Conservation (phyloP, 2,888 invertebrate species). For the Aromia moschata region DNA sequence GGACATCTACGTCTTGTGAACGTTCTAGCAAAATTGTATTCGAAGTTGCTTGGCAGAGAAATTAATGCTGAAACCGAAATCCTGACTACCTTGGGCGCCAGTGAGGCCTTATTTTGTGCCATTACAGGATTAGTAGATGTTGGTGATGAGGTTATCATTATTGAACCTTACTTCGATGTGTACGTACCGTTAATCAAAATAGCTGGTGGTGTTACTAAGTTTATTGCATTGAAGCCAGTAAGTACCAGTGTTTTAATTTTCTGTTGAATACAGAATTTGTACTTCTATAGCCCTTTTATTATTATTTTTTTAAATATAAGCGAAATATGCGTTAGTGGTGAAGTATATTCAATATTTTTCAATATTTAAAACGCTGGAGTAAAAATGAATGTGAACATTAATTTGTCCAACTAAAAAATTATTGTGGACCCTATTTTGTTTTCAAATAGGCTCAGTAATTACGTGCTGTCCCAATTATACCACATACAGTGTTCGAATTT, state of each 20-base stretch:
- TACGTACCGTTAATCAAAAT: slow-evolving; percentile 93
- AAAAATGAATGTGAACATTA: too few relatives aligned
- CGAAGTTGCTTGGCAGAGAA: slow-evolving; percentile 74
- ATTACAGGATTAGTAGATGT: slow-evolving; percentile 79
- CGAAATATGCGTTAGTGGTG: too few relatives aligned
- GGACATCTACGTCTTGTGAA: slow-evolving; percentile 91
- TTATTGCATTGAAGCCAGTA: slow-evolving; percentile 81
- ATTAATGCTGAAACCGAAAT: slow-evolving; percentile 88
- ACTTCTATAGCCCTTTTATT: too few relatives aligned
- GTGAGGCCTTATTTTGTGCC: slow-evolving; percentile 88
- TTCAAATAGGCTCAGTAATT: too few relatives aligned
- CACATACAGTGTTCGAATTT: too few relatives aligned
- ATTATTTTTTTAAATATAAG: too few relatives aligned
- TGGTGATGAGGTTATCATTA: slow-evolving; percentile 92
- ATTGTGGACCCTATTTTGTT: too few relatives aligned
- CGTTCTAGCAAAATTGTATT: slow-evolving; percentile 84
- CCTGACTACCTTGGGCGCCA: slow-evolving; percentile 91
- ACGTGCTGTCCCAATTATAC: too few relatives aligned
- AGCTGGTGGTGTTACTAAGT: slow-evolving; percentile 87
- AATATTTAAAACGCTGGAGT: too few relatives aligned
- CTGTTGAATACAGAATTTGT: neutral
- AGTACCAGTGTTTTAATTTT: too few relatives aligned
- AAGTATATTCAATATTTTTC: too few relatives aligned
- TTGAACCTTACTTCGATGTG: slow-evolving; percentile 98
- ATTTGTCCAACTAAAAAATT: too few relatives aligned